phyloP scores from a whole-genome alignment of 2,888 invertebrate species.

The Cylindroiulus punctatus region DNA sequence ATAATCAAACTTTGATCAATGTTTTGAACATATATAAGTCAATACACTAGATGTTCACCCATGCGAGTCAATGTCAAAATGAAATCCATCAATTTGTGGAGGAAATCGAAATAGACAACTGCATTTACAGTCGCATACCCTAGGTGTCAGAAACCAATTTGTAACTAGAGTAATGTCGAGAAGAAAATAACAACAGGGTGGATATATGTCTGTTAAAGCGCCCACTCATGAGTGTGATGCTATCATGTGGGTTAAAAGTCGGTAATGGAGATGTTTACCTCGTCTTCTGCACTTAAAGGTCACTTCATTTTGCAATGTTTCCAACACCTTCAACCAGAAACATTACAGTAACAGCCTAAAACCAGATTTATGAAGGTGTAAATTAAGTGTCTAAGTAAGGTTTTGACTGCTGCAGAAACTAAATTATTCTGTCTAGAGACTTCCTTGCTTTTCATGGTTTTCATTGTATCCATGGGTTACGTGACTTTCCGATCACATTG shows the following conservation, averaged over 20 bases:
- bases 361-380: too few species aligned
- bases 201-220: not conserved
- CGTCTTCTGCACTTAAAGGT: not conserved
- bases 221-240: not conserved
- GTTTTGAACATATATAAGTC: conserved; percentile 6
- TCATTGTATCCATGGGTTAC: too few species aligned
- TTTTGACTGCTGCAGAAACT: too few species aligned
- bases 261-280: not conserved
- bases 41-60: not conserved
- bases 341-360: too few species aligned
- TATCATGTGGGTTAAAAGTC: not conserved
- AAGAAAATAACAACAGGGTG: not conserved
- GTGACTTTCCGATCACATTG: too few species aligned
- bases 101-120: not conserved
- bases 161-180: not conserved
- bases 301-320: not conserved
- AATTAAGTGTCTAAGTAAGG: too few species aligned
- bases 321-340: too few species aligned
- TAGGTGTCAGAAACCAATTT: conserved; percentile 21
- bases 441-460: too few species aligned
- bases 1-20: not conserved
- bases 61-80: not conserved
- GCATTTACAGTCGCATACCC: not conserved
- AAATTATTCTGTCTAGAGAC: too few species aligned
- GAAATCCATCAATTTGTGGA: not conserved